Base-by-base conservation (phyloP, 2,113 vertebrate species). In the Leptosomus discolor region DNA sequence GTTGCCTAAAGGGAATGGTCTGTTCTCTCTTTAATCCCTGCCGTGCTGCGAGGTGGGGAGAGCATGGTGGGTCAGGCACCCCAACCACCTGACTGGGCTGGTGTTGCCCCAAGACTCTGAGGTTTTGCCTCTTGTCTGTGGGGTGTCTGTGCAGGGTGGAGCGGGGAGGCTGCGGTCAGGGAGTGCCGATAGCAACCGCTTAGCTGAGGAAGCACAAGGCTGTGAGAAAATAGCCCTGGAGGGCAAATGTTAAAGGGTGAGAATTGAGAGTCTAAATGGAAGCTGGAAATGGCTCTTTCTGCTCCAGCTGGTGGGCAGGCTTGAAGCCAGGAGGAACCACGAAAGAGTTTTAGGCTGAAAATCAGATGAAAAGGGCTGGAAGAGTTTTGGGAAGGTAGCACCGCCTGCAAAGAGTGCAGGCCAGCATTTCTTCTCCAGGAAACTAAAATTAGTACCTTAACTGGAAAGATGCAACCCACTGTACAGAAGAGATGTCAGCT, bases 1-100 rank as follows among this genome's bases (percentile, higher is more conserved):
- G 4, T 30, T 79, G 43, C 30, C 30, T 27, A 14, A 67, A 63
- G 24, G 24, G 8, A 58, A 7, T 0, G 1, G 7, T 36, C 30
- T 34, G 45, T 19, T 57, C 21, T 43, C 29, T 50, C 21, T 30
- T 64, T 9, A 34, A 20, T 29, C 39, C 34, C 12, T 0, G 0
- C 20, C 2, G 0, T 39, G 29, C 13, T 53, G 30, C 12, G 27
- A 56, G 50, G 61, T 21, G 14, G 12, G 61, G 58, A 73, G 45
- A 54, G 10, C 3, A 1, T 3, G 2, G 19, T 21, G 43, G 36
- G 36, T 24, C 3, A 0, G 45, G 36, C 37, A 51, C 9, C 19
- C 7, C 36, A n/a, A 7, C 10, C 21, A 5, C 36, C n/a, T 1
- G 1, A 11, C 0, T 3, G 39, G 41, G 8, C n/a, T 0, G 1